Conservation (phyloP, 2,113 vertebrate genomes). For the Istiophorus platypterus region DNA sequence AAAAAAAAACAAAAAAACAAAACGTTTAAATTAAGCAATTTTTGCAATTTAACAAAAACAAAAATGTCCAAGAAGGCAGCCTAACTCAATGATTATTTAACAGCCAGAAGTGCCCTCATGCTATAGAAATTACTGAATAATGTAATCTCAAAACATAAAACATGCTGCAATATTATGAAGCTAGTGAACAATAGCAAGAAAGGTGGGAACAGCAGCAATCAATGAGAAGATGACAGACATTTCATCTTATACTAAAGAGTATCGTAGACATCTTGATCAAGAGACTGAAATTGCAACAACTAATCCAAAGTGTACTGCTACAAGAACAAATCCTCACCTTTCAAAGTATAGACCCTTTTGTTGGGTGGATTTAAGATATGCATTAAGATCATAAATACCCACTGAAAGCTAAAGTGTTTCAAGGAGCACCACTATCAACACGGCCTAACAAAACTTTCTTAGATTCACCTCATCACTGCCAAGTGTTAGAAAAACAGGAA, state of each 20-base stretch:
- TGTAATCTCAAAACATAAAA: neutral
- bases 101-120: too few relatives aligned
- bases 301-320: neutral
- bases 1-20: too few relatives aligned
- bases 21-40: too few relatives aligned
- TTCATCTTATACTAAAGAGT: neutral
- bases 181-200: neutral
- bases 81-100: neutral
- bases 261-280: neutral
- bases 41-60: too few relatives aligned
- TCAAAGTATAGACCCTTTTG: neutral
- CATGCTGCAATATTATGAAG: neutral
- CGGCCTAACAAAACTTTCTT: conserved; percentile 7
- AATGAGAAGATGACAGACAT: conserved; percentile 3
- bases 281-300: neutral
- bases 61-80: too few relatives aligned
- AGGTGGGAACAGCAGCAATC: neutral
- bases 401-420: neutral
- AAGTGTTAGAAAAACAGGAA: conserved; percentile 34
- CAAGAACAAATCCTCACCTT: neutral
- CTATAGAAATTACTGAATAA: neutral
- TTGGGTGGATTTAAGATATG: neutral
- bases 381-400: neutral
- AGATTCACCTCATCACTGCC: conserved; percentile 38
- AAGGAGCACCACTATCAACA: neutral